Evolutionary conservation across 2,888 invertebrate species (phyloP), one percentile per base, ranked within the genome.

Genomic region (Volucella inflata): DNA sequence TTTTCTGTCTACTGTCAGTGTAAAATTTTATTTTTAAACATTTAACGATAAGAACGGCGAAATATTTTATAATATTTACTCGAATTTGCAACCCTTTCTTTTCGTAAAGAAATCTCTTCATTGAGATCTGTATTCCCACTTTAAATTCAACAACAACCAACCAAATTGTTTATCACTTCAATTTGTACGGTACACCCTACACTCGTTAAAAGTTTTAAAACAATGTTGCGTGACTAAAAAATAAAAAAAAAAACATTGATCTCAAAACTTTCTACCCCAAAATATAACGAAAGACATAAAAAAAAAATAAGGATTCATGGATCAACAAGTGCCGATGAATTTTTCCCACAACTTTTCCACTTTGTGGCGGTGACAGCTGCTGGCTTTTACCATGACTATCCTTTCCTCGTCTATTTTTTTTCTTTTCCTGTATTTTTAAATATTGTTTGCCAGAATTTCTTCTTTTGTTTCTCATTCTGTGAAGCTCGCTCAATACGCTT

Each of bases 261-360:
- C 62, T 53, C 59, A 70, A 71, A 70, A 67, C 62, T 36, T 14
- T 57, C 16, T 48, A 40, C 46, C 65, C 40, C 48, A 42, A 9
- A 57, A 50, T 38, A 51, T 50, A 53, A 51, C n/a, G 8, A 72
- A 12, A 14, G 11, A 48, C 38, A 50, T 16, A 50, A 14, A 53
- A 42, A 40, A 42, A 14, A 64, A 12, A 51, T 78, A 74, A 77
- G 82, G 72, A 83, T 62, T 83, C 42, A 44, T 42, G 40, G 67
- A 60, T 83, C 82, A 77, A 83, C 82, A 83, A 60, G 82, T 83
- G 82, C 72, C 77, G 50, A 83, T 83, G 77, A 67, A 72, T 68
- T 72, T 83, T 68, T 74, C 67, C 51, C 77, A 83, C 74, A 80
- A 42, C 67, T 75, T 55, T 48, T 8, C 14, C 14, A 38, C 59